Base-by-base conservation (phyloP, 2,113 vertebrate species). In the Zapornia atra region DNA sequence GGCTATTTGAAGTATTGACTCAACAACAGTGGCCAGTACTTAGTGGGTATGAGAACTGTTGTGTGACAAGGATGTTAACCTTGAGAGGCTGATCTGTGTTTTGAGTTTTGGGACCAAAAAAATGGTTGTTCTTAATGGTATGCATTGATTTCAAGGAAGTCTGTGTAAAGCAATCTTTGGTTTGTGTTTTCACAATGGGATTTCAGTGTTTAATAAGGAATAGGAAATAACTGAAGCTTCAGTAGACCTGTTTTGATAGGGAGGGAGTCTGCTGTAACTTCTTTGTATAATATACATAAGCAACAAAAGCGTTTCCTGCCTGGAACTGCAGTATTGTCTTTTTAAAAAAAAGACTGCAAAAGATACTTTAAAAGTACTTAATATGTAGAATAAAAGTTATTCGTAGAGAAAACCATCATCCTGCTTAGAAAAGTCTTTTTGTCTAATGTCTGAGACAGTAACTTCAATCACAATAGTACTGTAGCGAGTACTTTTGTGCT, bases 91-190 rank as follows among this genome's bases (percentile, higher is more conserved):
- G 80, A 92, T 90, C 92, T 6, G 5, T 92, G 92, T 94, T 95
- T 90, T 92, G 88, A 94, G 73, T 94, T 36, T 78, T 61, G 65
- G 77, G 77, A 90, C 82, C 86, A 88, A 94, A 90, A 91, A 91
- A 93, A 77, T 29, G 90, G 48, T 71, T 79, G 71, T 87, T 91
- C 80, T 90, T 95, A 75, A 83, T 70, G 71, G 69, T 25, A 12
- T 60, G 65, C 82, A 79, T 94, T 95, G 94, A 96, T 90, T 95
- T 96, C 80, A 96, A 94, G 92, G 94, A 92, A 93, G 88, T 94
- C 63, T 79, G 40, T 75, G 61, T 72, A 69, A 86, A 94, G 57
- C 36, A 31, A 42, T 36, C 78, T 72, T 94, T 87, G 78, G 93
- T 79, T 95, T 76, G 70, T 96, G 93, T 95, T 95, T 97, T 93